These are phyloP conservation scores for Salvelinus sp. DNA, from an alignment of 2,113 vertebrate species.

Conservation along the genomic window DNA sequence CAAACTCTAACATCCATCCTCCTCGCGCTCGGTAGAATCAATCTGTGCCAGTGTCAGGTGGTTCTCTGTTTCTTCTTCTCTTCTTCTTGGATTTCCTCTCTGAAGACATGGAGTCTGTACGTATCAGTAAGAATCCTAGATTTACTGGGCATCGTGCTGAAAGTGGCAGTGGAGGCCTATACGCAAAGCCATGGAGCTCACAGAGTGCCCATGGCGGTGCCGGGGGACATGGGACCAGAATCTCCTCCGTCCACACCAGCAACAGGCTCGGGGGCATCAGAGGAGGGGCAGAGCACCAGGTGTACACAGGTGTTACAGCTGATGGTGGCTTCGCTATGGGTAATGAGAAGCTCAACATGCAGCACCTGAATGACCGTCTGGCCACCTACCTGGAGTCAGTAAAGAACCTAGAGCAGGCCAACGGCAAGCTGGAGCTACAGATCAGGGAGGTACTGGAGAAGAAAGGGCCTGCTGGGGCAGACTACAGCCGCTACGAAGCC, in stretches of 20 bases:
- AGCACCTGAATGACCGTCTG: slow-evolving; percentile 73
- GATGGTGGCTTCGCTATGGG: slow-evolving; percentile 46
- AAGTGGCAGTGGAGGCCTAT: slow-evolving; percentile 1
- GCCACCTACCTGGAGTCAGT: slow-evolving; percentile 74
- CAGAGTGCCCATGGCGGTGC: slow-evolving; percentile 66
- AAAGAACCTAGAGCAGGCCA: slow-evolving; percentile 72
- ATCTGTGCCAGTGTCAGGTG: no score
- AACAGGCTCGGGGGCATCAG: slow-evolving; percentile 21
- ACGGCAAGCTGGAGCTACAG: slow-evolving; percentile 66
- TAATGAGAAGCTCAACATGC: slow-evolving; percentile 72
- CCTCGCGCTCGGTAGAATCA: slow-evolving; percentile 17
- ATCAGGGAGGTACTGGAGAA: slow-evolving; percentile 70
- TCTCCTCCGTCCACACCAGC: slow-evolving; percentile 53
- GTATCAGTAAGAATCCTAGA: neutral
- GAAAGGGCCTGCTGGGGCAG: slow-evolving; percentile 63
- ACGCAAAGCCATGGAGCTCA: slow-evolving; percentile 33
- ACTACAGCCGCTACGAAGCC: slow-evolving; percentile 61
- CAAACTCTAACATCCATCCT: slow-evolving; percentile 5
- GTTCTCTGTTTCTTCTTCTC: slow-evolving; percentile 16
- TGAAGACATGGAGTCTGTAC: slow-evolving; percentile 48
- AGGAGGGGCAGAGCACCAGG: slow-evolving; percentile 28
- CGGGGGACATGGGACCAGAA: slow-evolving; percentile 60
- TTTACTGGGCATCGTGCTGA: neutral
- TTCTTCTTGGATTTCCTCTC: slow-evolving; percentile 15
- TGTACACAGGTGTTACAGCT: neutral